These are phyloP conservation scores for Metridium senile DNA, from an alignment of 92 coral and sea anemone species.

Conservation along the genomic window DNA sequence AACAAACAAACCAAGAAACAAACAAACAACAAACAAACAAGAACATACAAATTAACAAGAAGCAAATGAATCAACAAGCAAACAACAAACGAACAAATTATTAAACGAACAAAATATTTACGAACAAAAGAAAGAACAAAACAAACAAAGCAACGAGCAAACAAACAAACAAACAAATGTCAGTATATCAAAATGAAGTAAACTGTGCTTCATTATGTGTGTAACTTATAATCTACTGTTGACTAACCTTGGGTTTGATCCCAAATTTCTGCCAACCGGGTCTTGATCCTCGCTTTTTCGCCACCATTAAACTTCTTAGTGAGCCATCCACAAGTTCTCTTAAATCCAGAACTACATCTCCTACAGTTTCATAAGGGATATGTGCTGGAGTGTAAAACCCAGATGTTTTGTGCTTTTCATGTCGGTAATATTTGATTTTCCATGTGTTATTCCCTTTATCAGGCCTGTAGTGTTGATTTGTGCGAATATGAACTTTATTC, in stretches of 20 bases:
- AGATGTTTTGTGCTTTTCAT: constrained; percentile 56
- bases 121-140: background rate
- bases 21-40: too few relatives aligned
- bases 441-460: constrained; percentile 62
- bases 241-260: too few relatives aligned
- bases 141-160: too few relatives aligned
- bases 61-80: too few relatives aligned
- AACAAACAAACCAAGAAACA: too few relatives aligned
- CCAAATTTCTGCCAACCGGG: constrained; percentile 4
- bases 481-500: constrained; percentile 85
- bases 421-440: constrained; percentile 76
- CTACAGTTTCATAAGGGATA: constrained; percentile 77
- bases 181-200: too few relatives aligned
- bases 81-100: too few relatives aligned
- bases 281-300: background rate
- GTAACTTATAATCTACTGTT: too few relatives aligned
- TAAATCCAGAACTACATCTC: constrained; percentile 77
- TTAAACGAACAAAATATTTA: background rate
- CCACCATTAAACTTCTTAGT: constrained; percentile 7
- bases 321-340: constrained; percentile 62
- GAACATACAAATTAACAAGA: too few relatives aligned
- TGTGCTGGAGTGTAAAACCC: constrained; percentile 95
- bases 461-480: constrained; percentile 74
- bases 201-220: too few relatives aligned
- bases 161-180: too few relatives aligned